Conservation (phyloP, 2,888 invertebrate genomes). For the Antheraea yamamai region DNA sequence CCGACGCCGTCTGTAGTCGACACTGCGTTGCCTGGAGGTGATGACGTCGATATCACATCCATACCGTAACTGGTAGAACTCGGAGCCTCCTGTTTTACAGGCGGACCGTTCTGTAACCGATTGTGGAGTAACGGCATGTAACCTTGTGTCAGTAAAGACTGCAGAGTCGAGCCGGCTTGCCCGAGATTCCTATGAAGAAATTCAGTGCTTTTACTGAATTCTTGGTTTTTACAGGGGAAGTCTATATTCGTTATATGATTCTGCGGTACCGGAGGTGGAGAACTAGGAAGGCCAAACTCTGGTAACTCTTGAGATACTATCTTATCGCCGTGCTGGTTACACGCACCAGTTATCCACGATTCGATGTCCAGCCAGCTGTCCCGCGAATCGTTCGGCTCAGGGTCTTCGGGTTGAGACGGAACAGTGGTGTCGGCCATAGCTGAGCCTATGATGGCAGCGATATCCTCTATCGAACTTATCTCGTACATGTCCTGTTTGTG, state of each 20-base stretch:
- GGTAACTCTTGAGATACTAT: conserved; percentile 86
- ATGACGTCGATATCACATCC: conserved; percentile 88
- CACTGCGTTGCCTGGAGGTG: conserved; percentile 93
- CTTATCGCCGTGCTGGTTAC: conserved; percentile 86
- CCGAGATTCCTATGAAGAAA: conserved; percentile 75
- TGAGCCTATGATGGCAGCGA: conserved; percentile 93
- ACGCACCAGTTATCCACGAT: conserved; percentile 92
- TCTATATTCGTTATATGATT: conserved; percentile 79
- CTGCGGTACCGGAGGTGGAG: conserved; percentile 82
- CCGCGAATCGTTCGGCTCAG: conserved; percentile 86
- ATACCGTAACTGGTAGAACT: conserved; percentile 89
- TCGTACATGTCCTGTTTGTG: conserved; percentile 85
- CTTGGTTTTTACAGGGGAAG: conserved; percentile 73
- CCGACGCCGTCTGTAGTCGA: conserved; percentile 90
- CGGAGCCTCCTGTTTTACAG: conserved; percentile 87
- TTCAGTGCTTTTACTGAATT: conserved; percentile 73
- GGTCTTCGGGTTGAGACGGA: conserved; percentile 87
- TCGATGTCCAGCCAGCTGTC: conserved; percentile 95
- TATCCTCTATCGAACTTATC: conserved; percentile 90
- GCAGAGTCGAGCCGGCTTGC: conserved; percentile 87
- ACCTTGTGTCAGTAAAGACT: conserved; percentile 88
- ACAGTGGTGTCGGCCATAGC: conserved; percentile 95
- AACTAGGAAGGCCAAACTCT: conserved; percentile 85
- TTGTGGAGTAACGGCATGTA: conserved; percentile 92
- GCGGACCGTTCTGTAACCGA: conserved; percentile 89